Conservation (phyloP, 2,113 vertebrate genomes). For the Otocyon megalotis region DNA sequence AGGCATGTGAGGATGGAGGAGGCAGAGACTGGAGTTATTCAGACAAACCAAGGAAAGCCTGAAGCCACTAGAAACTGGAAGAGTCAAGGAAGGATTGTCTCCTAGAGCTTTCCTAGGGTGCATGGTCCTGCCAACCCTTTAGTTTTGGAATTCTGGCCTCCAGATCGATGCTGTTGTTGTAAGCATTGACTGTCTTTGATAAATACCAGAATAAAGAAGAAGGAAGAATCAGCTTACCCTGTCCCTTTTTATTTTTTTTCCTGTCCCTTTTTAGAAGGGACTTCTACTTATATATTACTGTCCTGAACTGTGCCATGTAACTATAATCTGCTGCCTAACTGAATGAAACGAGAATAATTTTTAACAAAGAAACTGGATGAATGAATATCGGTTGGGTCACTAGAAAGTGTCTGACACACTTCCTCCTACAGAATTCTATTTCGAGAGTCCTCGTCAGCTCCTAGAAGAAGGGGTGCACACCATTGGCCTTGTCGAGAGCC, state of each 20-base stretch:
- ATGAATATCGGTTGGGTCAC: not conserved
- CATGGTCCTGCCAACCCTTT: accelerated
- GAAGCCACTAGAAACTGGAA: not conserved
- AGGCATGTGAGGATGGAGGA: not conserved
- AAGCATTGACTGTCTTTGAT: not conserved
- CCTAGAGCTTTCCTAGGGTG: accelerated
- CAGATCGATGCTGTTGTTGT: not conserved
- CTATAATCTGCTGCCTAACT: not conserved
- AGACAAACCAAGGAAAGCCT: not conserved
- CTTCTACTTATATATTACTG: not conserved
- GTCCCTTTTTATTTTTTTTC: not conserved
- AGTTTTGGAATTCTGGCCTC: no score
- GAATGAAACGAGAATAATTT: constrained; percentile 21
- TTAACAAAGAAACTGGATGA: not conserved
- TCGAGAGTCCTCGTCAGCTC: not conserved
- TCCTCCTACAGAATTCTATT: not conserved
- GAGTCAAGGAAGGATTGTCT: not conserved
- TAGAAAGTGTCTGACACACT: not conserved
- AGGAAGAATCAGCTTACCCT: not conserved
- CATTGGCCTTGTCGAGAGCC: not conserved
- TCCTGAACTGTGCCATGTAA: not conserved
- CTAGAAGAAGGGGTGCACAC: not conserved
- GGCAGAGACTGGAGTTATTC: not conserved
- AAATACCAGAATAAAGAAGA: not conserved
- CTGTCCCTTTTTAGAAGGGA: not conserved